Conservation (phyloP, 2,113 vertebrate genomes). For the Gopherus flavomarginatus region DNA sequence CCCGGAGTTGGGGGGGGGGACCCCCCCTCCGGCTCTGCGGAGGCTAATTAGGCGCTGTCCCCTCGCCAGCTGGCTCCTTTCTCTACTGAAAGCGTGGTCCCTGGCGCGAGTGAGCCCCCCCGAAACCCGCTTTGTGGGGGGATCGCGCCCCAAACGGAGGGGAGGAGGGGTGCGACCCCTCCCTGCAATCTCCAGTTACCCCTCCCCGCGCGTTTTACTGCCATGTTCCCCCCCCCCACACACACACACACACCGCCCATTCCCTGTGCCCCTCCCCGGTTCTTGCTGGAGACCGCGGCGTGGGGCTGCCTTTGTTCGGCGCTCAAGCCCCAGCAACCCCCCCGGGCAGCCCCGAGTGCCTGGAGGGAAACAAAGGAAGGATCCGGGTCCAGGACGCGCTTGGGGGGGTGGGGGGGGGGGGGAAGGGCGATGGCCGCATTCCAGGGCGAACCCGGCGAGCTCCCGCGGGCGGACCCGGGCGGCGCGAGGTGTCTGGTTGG, state of each 20-base stretch:
- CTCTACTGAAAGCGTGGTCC: background rate
- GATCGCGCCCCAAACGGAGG: background rate
- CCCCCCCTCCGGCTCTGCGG: background rate
- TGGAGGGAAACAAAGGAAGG: conserved; percentile 66
- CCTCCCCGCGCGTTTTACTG: background rate
- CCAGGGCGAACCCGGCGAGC: background rate
- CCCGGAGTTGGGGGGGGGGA: background rate
- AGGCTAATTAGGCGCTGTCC: no score
- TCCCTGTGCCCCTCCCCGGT: background rate
- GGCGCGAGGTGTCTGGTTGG: no score
- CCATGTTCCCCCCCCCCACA: no score
- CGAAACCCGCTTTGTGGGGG: background rate
- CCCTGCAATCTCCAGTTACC: background rate
- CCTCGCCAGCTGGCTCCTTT: background rate
- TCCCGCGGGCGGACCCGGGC: background rate
- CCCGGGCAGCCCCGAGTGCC: conserved; percentile 52
- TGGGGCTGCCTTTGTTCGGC: background rate
- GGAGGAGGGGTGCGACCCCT: background rate
- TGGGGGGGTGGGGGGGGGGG: background rate
- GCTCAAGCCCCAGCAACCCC: conserved; percentile 47
- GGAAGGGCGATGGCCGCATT: background rate
- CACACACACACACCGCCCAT: no score
- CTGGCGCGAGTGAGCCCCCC: no score
- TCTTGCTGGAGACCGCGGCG: conserved; percentile 10
- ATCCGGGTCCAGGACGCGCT: background rate